phyloP scores from a whole-genome alignment of 2,797 vertebrate genomes.

The Gymnodraco acuticeps region DNA sequence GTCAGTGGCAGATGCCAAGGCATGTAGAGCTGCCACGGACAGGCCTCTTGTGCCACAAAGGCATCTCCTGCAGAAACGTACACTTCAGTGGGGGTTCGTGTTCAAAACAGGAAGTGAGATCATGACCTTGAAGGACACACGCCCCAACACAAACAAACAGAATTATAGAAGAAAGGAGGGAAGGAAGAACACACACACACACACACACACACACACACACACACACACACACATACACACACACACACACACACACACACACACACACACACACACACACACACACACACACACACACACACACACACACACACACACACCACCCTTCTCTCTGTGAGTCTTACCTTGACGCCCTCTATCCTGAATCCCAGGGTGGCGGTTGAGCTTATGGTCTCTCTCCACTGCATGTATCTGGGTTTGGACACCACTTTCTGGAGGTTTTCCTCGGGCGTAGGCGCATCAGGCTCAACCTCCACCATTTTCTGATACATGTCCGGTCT shows the following conservation, averaged over 20 bases:
- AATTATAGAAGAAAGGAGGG: slow-evolving; percentile 53
- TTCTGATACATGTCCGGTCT: slow-evolving; percentile 99
- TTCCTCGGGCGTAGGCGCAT: slow-evolving; percentile 91
- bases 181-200: slow-evolving; percentile 45
- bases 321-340: slow-evolving; percentile 14
- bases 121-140: slow-evolving; percentile 53
- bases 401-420: slow-evolving; percentile 99
- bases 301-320: too few species aligned
- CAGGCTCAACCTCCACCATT: slow-evolving; percentile 95
- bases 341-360: slow-evolving; percentile 98
- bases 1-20: slow-evolving; percentile 83
- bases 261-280: too few species aligned
- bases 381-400: slow-evolving; percentile 98
- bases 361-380: slow-evolving; percentile 95
- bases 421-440: slow-evolving; percentile 90
- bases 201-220: too few species aligned
- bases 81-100: slow-evolving; percentile 70
- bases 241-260: too few species aligned
- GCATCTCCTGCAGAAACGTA: slow-evolving; percentile 33
- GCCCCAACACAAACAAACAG: slow-evolving; percentile 17
- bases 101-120: slow-evolving; percentile 77
- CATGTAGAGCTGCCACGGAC: slow-evolving; percentile 82
- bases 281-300: too few species aligned
- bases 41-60: slow-evolving; percentile 77
- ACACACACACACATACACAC: too few species aligned